phyloP scores from a whole-genome alignment of 2,113 vertebrate species.

The Cairina moschata region DNA sequence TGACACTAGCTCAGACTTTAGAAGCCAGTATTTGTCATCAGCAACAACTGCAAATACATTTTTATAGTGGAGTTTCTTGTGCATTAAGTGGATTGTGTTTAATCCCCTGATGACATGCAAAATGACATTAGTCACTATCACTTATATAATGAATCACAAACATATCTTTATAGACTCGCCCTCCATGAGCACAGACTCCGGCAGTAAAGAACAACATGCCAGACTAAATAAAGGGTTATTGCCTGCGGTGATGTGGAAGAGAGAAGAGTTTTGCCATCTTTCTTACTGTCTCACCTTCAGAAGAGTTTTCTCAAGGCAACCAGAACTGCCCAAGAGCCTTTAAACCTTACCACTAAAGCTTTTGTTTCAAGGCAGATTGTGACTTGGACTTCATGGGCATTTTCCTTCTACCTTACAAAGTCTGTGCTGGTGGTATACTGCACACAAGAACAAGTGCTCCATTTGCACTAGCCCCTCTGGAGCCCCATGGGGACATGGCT shows the following conservation, averaged over 20 bases:
- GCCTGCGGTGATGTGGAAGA: not conserved
- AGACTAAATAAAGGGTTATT: not conserved
- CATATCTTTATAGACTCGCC: not conserved
- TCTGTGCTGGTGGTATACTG: not conserved
- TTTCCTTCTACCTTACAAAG: not conserved
- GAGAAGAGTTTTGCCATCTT: not conserved
- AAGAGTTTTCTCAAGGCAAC: not conserved
- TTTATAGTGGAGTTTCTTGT: conserved; percentile 24
- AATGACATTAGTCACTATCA: conserved; percentile 41
- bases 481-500: fast-evolving
- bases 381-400: fast-evolving
- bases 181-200: not conserved
- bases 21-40: conserved; percentile 14
- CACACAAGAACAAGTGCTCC: not conserved
- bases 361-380: not conserved
- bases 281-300: not conserved
- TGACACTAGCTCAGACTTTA: not conserved
- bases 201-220: not conserved
- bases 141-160: conserved; percentile 6
- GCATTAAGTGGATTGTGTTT: conserved; percentile 22
- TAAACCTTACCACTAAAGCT: not conserved
- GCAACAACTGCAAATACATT: not conserved
- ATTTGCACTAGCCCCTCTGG: not conserved
- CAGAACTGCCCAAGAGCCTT: not conserved
- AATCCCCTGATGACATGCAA: conserved; percentile 24